These are phyloP conservation scores for Oreocharis arfaki DNA, from an alignment of 2,113 vertebrate genomes.

Conservation along the genomic window DNA sequence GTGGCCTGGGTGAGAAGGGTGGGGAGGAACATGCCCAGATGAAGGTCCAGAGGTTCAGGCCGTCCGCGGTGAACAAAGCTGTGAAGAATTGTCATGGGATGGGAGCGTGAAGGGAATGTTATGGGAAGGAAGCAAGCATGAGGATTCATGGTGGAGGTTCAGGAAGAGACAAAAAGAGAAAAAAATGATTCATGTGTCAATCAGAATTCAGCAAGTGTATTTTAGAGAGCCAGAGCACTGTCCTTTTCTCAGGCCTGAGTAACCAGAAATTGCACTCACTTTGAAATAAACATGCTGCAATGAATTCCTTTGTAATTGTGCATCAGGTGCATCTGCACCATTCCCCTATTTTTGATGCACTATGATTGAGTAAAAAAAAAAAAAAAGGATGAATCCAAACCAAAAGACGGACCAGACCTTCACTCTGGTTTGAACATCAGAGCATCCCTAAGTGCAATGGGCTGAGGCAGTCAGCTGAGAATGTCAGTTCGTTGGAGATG, in stretches of 20 bases:
- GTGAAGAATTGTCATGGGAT: conserved; percentile 54
- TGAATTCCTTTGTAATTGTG: not conserved
- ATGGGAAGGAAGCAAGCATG: conserved; percentile 16
- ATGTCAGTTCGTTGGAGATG: not conserved
- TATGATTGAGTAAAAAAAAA: not conserved
- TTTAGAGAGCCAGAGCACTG: conserved; percentile 47
- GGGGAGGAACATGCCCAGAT: conserved; percentile 98
- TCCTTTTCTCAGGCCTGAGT: conserved; percentile 8
- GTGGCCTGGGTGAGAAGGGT: conserved; percentile 97
- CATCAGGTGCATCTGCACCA: not conserved
- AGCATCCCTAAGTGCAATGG: not conserved
- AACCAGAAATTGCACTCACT: not conserved
- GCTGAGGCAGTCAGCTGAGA: not conserved
- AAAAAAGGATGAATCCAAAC: not conserved
- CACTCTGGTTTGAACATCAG: not conserved
- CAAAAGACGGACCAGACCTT: not conserved
- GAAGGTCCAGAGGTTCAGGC: conserved; percentile 92
- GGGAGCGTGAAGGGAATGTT: conserved; percentile 47
- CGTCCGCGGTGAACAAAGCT: conserved; percentile 88
- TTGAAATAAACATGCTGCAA: not conserved
- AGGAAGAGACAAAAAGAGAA: conserved; percentile 56
- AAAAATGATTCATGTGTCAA: conserved; percentile 48
- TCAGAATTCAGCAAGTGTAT: conserved; percentile 28
- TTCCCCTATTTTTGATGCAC: not conserved
- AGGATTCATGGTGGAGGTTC: conserved; percentile 36